Percentiles rank a stretch among this genome's conserved stretches.
Evolutionary conservation across 2,888 invertebrate genomes (phyloP).

Genomic region (Ashinkailepas kermadecensis): DNA sequence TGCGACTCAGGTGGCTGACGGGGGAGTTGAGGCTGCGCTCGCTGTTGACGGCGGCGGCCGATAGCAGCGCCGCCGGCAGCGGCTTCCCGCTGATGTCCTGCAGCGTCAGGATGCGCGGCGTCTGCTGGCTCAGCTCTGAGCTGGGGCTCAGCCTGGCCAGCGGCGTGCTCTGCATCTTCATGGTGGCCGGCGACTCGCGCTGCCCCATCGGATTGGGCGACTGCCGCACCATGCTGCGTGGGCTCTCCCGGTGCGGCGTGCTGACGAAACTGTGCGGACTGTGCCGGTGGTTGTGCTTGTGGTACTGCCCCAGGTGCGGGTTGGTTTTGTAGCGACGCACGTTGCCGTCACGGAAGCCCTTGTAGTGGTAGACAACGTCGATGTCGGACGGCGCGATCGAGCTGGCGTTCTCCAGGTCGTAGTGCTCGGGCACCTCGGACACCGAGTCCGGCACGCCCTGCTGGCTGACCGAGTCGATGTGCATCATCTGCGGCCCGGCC

Average conservation of each 20-base stretch:
- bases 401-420: slow-evolving; percentile 93
- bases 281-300: slow-evolving; percentile 63
- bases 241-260: slow-evolving; percentile 56
- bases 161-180: slow-evolving; percentile 76
- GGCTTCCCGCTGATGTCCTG: slow-evolving; percentile 92
- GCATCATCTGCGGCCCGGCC: slow-evolving; percentile 42
- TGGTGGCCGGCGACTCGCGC: slow-evolving; percentile 33
- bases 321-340: slow-evolving; percentile 81
- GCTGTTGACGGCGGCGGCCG: slow-evolving; percentile 76
- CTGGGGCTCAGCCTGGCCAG: slow-evolving; percentile 83
- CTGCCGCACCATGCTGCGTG: slow-evolving; percentile 37
- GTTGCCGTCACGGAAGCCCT: slow-evolving; percentile 75
- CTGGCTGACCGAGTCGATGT: slow-evolving; percentile 33
- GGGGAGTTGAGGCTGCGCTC: slow-evolving; percentile 86
- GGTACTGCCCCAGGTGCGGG: slow-evolving; percentile 46
- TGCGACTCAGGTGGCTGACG: slow-evolving; percentile 79
- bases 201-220: slow-evolving; percentile 36
- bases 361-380: slow-evolving; percentile 93
- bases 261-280: slow-evolving; percentile 62
- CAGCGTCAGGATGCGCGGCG: slow-evolving; percentile 82
- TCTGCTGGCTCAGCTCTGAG: slow-evolving; percentile 82
- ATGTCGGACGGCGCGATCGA: slow-evolving; percentile 96
- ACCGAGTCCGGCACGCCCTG: slow-evolving; percentile 50
- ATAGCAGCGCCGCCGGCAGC: slow-evolving; percentile 75
- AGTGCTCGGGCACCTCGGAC: slow-evolving; percentile 80